Base-by-base conservation (phyloP, 2,888 invertebrate species). In the Drosophila limbata region DNA sequence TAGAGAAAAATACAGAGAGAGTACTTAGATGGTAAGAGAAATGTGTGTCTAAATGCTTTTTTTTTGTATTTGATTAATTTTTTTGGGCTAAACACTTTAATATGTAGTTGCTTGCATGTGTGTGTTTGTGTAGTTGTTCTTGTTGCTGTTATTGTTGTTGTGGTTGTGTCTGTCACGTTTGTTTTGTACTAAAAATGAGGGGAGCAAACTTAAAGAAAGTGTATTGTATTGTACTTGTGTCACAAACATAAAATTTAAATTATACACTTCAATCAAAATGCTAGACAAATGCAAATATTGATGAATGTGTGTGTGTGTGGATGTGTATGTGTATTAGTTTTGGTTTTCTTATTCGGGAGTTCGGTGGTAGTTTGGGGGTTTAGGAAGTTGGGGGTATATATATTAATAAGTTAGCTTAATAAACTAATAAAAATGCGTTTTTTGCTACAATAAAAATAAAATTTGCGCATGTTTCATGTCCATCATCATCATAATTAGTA, bases 91-190 rank as follows among this genome's bases (percentile, higher is more conserved):
- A 57, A 73, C 53, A 69, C 63, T 69, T 74, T 73, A 61, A 47
- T 60, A 79, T 74, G 69, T 79, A 67, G 67, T 77, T 71, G 83
- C 71, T 79, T 87, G 77, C 71, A 60, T 69, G 55, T 79, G 60
- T 73, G 48, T 74, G 45, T 55, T 21, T 51, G 62, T 60, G 10
- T 31, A 53, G 57, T 63, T 57, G 35, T 39, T 33, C 5, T 62
- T 62, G 15, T 64, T 52, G 5, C 51, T 33, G 9, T 53, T 53
- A 28, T 39, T 53, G n/a, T 45, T 10, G 44, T 42, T 73, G 35
- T 52, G 31, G 11, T 55, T 44, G 60, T 73, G 35, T 69, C 40
- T 52, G 52, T 52, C 52, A 25, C 25, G 39, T 52, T 51, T 5
- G 37, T 52, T 52, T 33, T 44, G 37, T 75, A 40, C 44, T 44